phyloP scores from a whole-genome alignment of 2,113 vertebrate species.

The Poecile atricapillus region DNA sequence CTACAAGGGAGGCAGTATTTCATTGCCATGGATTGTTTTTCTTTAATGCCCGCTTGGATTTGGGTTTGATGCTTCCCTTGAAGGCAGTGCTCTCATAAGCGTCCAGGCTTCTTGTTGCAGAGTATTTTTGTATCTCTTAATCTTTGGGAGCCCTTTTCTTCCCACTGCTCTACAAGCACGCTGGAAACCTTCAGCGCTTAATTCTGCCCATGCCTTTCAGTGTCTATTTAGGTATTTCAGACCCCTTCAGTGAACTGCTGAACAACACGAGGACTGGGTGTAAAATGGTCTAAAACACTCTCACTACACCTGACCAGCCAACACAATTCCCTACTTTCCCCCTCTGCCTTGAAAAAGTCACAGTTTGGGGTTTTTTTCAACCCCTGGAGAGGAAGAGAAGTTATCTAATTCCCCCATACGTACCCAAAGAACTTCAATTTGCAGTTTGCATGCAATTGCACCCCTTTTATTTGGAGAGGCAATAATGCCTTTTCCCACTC shows the following conservation, averaged over 20 bases:
- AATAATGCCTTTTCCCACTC: not conserved
- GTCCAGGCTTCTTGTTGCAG: not conserved
- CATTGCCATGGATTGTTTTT: not conserved
- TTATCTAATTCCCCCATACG: not conserved
- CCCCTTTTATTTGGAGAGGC: not conserved
- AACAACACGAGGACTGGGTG: not conserved
- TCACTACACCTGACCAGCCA: not conserved
- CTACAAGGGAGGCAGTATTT: not conserved
- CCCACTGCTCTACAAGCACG: not conserved
- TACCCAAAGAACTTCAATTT: not conserved
- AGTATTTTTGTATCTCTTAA: not conserved
- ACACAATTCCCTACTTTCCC: not conserved
- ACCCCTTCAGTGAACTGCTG: not conserved
- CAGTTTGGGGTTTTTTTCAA: not conserved
- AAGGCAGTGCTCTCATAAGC: not conserved
- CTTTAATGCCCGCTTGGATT: not conserved
- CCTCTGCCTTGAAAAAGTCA: not conserved
- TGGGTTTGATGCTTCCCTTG: not conserved
- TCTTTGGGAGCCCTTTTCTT: not conserved
- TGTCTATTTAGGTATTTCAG: constrained; percentile 26
- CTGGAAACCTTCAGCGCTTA: constrained; percentile 37
- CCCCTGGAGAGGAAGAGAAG: not conserved
- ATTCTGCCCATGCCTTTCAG: not conserved
- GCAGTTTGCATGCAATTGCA: not conserved
- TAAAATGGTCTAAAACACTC: not conserved